A percentile compares a stretch with the other conserved stretches of the same genome.
Conservation (phyloP, 2,113 vertebrate species). For the Sapajus apella region DNA sequence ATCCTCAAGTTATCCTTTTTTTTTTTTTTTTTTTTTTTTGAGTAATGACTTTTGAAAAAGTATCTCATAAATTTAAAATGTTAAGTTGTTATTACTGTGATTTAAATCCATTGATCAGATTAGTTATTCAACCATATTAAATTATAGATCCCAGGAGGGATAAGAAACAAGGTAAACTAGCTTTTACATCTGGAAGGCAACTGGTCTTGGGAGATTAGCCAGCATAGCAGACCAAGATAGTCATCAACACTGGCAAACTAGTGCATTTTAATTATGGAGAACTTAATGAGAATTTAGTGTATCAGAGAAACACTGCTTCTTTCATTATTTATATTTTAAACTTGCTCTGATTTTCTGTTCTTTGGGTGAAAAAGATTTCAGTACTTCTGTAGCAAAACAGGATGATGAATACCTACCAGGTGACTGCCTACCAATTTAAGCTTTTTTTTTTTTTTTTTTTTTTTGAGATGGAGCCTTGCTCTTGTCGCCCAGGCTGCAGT, state of each 20-base stretch:
- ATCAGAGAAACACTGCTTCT: neutral
- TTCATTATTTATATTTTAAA: neutral
- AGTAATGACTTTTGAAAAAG: neutral
- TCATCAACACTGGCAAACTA: neutral
- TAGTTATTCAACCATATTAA: neutral
- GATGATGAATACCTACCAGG: neutral
- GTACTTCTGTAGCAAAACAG: neutral
- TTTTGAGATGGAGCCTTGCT: too few species aligned
- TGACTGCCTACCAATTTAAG: too few species aligned
- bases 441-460: too few species aligned
- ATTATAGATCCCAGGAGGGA: neutral
- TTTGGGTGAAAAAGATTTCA: neutral
- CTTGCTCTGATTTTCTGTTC: neutral
- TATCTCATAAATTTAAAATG: neutral
- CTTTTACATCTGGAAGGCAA: neutral
- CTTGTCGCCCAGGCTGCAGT: too few species aligned
- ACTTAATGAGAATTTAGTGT: neutral
- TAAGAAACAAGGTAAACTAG: neutral
- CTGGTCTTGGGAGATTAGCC: neutral
- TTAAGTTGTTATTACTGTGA: neutral
- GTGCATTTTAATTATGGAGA: neutral
- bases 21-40: neutral
- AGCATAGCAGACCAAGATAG: neutral
- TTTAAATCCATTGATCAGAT: neutral
- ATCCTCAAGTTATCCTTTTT: neutral